These are phyloP conservation scores for Polydrusus pterygomalis DNA, from an alignment of 2,888 invertebrate species.

Conservation along the genomic window DNA sequence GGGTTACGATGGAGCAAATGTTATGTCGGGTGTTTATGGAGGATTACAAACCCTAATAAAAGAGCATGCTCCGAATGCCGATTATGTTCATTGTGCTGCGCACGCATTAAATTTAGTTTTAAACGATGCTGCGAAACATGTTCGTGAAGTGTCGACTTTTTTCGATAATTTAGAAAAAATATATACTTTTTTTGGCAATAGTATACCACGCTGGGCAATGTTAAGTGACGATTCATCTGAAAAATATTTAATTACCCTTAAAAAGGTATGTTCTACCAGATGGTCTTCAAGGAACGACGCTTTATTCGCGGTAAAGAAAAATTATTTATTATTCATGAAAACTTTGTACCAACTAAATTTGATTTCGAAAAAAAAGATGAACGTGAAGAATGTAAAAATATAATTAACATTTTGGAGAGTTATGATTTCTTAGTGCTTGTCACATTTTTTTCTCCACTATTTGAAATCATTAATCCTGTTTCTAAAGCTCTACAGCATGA, in stretches of 20 bases:
- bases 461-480: conserved; percentile 2
- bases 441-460: background rate
- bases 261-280: background rate
- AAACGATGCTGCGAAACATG: background rate
- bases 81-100: background rate
- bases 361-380: background rate
- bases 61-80: background rate
- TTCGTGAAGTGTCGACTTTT: background rate
- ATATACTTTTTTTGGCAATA: background rate
- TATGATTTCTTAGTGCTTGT: background rate
- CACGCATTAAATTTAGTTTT: background rate
- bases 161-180: background rate
- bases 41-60: background rate
- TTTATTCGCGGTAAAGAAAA: background rate
- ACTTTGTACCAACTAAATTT: background rate
- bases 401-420: background rate
- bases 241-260: too few species aligned
- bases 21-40: background rate
- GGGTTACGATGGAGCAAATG: background rate
- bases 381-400: background rate
- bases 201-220: background rate
- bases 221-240: background rate
- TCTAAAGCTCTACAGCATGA: background rate
- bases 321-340: background rate
- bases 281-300: background rate